Conservation (phyloP, 2,888 invertebrate species). For the Gasteruption jaculator region DNA sequence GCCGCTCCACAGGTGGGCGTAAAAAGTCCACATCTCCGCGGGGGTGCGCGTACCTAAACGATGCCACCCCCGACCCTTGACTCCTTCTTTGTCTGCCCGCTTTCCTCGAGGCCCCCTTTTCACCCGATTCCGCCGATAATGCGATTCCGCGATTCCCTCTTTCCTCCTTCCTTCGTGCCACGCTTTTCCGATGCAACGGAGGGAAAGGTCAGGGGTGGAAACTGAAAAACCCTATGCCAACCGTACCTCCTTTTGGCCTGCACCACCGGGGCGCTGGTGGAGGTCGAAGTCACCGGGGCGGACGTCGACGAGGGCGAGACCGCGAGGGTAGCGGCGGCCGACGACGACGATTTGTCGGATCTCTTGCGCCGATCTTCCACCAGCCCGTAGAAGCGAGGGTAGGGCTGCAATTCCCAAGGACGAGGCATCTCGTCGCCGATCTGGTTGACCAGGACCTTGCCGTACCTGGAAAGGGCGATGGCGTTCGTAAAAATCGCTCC, state of each 20-base stretch:
- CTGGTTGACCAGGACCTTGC: slow-evolving; percentile 38
- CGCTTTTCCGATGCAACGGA: too few species aligned
- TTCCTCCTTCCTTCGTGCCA: too few species aligned
- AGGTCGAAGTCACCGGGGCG: slow-evolving; percentile 23
- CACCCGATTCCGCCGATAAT: too few species aligned
- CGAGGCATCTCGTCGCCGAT: slow-evolving; percentile 32
- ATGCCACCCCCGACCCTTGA: too few species aligned
- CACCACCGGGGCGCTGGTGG: slow-evolving; percentile 17
- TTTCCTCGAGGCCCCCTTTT: too few species aligned
- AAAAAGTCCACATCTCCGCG: too few species aligned
- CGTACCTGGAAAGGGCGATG: slow-evolving; percentile 29
- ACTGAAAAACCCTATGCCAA: too few species aligned
- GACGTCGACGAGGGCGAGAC: slow-evolving; percentile 24
- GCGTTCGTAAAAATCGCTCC: not conserved
- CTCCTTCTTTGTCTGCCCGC: too few species aligned
- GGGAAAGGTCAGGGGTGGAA: too few species aligned
- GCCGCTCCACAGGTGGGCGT: too few species aligned
- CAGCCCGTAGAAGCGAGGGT: slow-evolving; percentile 35
- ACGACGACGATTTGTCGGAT: slow-evolving; percentile 30
- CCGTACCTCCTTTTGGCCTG: slow-evolving; percentile 26
- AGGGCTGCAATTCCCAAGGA: slow-evolving; percentile 32
- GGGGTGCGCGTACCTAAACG: too few species aligned
- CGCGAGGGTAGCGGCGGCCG: slow-evolving; percentile 17
- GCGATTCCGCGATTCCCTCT: too few species aligned
- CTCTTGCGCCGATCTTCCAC: slow-evolving; percentile 41